Conservation (phyloP, 2,113 vertebrate species). For the Aegotheles bennettii region DNA sequence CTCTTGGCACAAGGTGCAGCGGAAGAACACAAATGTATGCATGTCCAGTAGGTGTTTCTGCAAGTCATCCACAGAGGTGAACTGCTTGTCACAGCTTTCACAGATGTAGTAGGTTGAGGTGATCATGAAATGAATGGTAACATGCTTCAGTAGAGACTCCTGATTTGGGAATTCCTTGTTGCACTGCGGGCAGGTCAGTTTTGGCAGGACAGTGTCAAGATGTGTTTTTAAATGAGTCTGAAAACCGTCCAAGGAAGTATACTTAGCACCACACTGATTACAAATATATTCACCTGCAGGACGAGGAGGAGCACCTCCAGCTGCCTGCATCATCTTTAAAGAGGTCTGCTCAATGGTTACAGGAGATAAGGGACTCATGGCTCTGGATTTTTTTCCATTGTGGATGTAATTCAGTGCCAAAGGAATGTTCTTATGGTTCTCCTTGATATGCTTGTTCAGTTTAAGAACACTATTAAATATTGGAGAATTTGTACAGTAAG, state of each 20-base stretch:
- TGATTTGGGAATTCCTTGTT: slow-evolving; percentile 98
- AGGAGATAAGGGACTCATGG: slow-evolving; percentile 92
- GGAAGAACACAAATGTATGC: slow-evolving; percentile 98
- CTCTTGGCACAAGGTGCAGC: slow-evolving; percentile 96
- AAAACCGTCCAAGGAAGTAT: slow-evolving; percentile 91
- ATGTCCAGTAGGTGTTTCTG: slow-evolving; percentile 98
- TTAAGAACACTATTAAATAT: slow-evolving; percentile 96
- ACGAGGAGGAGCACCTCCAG: slow-evolving; percentile 80
- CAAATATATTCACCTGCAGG: slow-evolving; percentile 91
- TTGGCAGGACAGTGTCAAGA: slow-evolving; percentile 89
- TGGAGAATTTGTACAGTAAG: slow-evolving; percentile 96
- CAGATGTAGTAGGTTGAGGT: slow-evolving; percentile 98
- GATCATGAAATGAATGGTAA: slow-evolving; percentile 96
- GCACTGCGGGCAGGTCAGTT: slow-evolving; percentile 95
- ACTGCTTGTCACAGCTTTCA: slow-evolving; percentile 99
- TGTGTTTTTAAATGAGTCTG: slow-evolving; percentile 98
- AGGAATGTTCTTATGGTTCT: slow-evolving; percentile 99
- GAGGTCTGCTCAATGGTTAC: slow-evolving; percentile 87
- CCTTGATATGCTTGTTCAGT: slow-evolving; percentile 96
- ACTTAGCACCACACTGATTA: slow-evolving; percentile 95
- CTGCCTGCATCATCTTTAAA: slow-evolving; percentile 86
- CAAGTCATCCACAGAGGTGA: slow-evolving; percentile 95
- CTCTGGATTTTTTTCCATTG: slow-evolving; percentile 92
- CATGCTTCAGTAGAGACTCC: slow-evolving; percentile 94
- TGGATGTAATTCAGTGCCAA: slow-evolving; percentile 96